These are phyloP conservation scores for Phorcus lineatus DNA, from an alignment of 2,888 invertebrate genomes.

Conservation along the genomic window DNA sequence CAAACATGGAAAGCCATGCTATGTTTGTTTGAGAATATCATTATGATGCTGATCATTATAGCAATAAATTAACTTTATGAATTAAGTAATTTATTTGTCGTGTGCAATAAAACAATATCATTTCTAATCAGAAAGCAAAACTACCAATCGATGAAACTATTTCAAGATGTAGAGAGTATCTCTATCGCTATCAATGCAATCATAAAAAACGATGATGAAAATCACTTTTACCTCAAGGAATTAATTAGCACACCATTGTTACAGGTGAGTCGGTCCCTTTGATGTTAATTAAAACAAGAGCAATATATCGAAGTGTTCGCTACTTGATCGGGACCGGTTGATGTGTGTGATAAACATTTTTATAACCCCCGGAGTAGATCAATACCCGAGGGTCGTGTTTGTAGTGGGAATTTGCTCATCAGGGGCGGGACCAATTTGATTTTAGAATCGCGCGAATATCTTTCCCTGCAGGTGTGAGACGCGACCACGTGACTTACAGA, in stretches of 20 bases:
- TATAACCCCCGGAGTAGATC: background rate
- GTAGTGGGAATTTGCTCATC: background rate
- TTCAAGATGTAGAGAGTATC: no score
- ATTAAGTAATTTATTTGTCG: no score
- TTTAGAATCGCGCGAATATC: background rate
- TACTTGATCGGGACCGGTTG: background rate
- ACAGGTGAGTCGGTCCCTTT: background rate
- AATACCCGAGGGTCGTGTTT: background rate
- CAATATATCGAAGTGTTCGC: background rate
- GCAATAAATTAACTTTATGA: no score
- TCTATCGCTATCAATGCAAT: no score
- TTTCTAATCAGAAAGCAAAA: no score
- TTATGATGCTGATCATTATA: no score
- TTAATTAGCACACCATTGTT: background rate
- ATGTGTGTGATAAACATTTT: background rate
- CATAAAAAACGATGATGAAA: no score
- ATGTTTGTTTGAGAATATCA: no score
- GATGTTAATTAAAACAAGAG: slow-evolving; percentile 9
- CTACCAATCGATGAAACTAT: no score
- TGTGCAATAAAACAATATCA: no score
- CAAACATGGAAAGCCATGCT: no score
- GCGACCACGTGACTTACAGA: background rate
- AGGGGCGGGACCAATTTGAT: background rate
- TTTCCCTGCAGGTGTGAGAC: background rate
- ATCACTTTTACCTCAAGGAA: no score